phyloP scores from a whole-genome alignment of 2,888 invertebrate species.

The Pemphredon lugubris region DNA sequence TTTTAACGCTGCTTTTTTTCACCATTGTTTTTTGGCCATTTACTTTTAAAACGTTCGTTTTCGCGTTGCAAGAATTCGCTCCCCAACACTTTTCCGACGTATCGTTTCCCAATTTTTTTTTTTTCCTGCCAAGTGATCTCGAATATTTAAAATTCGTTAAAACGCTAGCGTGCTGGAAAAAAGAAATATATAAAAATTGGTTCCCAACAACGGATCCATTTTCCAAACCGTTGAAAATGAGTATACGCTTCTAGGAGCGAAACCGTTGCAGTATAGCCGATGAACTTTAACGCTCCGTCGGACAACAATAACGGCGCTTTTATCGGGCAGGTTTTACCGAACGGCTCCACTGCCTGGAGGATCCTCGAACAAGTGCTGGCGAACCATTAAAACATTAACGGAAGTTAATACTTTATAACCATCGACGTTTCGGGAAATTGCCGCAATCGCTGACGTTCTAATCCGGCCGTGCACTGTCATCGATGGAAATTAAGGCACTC shows the following conservation, averaged over 20 bases:
- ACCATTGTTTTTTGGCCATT: no score
- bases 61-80: no score
- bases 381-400: constrained; percentile 60
- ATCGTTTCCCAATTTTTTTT: no score
- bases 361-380: constrained; percentile 29
- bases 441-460: constrained; percentile 8
- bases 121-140: constrained; percentile 29
- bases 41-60: no score
- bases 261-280: constrained; percentile 58
- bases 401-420: constrained; percentile 57
- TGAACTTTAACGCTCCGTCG: constrained; percentile 68
- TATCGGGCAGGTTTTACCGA: constrained; percentile 60
- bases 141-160: constrained; percentile 37
- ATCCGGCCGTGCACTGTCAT: no score
- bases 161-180: constrained; percentile 19
- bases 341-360: constrained; percentile 26
- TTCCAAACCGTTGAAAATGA: constrained; percentile 59
- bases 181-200: constrained; percentile 62
- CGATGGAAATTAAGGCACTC: no score
- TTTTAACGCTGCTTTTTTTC: no score
- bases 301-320: constrained; percentile 67
- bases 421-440: constrained; percentile 23
- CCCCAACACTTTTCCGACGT: no score
- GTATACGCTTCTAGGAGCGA: constrained; percentile 49
- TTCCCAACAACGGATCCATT: constrained; percentile 59